These are phyloP conservation scores for Knipowitschia caucasica DNA, from an alignment of 2,797 vertebrate genomes.

Conservation along the genomic window DNA sequence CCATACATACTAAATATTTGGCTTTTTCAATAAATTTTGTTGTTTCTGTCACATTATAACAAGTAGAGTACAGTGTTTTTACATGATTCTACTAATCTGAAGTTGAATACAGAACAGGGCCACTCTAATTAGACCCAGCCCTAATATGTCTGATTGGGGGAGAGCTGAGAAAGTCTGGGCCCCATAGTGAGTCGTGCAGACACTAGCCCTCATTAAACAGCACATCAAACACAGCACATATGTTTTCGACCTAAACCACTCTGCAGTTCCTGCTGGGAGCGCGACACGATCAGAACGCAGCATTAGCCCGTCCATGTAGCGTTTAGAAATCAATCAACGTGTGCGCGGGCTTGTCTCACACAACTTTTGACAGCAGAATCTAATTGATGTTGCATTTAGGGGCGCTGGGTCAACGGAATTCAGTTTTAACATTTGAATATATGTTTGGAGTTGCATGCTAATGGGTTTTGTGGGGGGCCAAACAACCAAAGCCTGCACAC, in stretches of 20 bases:
- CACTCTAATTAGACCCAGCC: neutral
- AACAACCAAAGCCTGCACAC: too few relatives aligned
- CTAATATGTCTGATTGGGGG: neutral
- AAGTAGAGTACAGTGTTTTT: too few relatives aligned
- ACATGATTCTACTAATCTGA: neutral
- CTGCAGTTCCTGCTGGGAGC: neutral
- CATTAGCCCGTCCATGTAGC: neutral
- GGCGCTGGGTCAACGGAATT: neutral
- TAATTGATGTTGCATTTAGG: neutral
- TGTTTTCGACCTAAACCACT: neutral
- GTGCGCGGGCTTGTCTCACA: too few relatives aligned
- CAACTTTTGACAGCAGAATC: neutral
- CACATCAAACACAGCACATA: slow-evolving; percentile 1
- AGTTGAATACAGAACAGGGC: neutral
- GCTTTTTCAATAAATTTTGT: too few relatives aligned
- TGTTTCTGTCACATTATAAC: too few relatives aligned
- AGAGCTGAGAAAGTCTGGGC: neutral
- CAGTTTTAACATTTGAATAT: neutral
- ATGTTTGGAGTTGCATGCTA: neutral
- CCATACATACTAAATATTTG: too few relatives aligned
- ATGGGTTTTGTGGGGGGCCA: too few relatives aligned
- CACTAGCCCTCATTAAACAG: neutral
- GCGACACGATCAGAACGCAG: neutral
- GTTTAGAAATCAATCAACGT: neutral
- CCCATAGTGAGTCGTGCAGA: neutral